Evolutionary conservation across 2,888 invertebrate genomes (phyloP), one percentile per base, ranked within the genome.

Genomic region (Glomeris marginata): DNA sequence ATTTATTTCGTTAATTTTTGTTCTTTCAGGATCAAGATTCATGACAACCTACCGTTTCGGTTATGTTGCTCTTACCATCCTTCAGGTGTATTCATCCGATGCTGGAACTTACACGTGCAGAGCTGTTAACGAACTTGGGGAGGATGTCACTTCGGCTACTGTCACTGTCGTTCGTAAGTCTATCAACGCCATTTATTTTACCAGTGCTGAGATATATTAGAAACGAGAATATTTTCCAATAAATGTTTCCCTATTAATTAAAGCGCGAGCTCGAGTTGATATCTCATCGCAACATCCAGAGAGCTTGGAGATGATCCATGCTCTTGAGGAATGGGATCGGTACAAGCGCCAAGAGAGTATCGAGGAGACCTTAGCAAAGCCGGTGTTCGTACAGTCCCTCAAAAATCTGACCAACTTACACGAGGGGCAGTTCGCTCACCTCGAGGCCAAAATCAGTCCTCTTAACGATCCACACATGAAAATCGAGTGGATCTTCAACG

Each of bases 31-130:
- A 73, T 92, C 94, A 58, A 80, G 97, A 64, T 86, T 87, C 66
- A 91, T 90, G 63, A 84, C 88, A 57, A 81, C 90, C 64, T 90
- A 94, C 73, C 86, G 94, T 66, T 97, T 98, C 72, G 97, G 98
- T 61, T 97, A 91, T 66, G 92, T 97, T 62, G 86, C 92, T 58
- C 75, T 94, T 60, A 91, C 92, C 66, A 76, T 94, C 64, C 77
- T 92, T 60, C 84, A 85, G 70, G 77, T 90, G 52, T 80, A 84
- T 58, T 71, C 78, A 56, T 80, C 83, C 63, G 94, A 95, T 64
- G 80, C 81, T 61, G 95, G 90, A 52, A 87, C 88, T 69, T 91
- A 90, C 64, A 77, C 84, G 56, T 91, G 90, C 68, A 80, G 87
- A 56, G 87, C 88, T 43, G 76, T 80, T 37, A 91, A 87, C 66